Evolutionary conservation across 2,797 vertebrate species (phyloP).

Genomic region (Steatocranus sp.): DNA sequence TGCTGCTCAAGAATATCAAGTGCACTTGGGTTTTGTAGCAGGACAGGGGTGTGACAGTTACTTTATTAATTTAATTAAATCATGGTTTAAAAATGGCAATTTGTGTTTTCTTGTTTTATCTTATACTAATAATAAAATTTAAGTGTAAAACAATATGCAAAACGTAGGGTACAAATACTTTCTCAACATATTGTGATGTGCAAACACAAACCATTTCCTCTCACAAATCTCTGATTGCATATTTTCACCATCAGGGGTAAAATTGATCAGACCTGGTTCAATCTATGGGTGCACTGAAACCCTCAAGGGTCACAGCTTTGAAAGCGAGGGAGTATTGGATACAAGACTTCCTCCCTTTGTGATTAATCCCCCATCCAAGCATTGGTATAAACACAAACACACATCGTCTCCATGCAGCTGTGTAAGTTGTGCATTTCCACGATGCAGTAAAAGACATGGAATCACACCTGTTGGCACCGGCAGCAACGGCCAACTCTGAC

Average conservation of each 20-base stretch:
- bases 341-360: slow-evolving; percentile 46
- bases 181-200: not conserved
- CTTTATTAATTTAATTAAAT: not conserved
- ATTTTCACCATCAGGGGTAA: not conserved
- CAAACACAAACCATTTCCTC: not conserved
- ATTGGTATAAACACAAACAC: slow-evolving; percentile 20
- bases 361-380: slow-evolving; percentile 23
- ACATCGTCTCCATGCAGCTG: slow-evolving; percentile 43
- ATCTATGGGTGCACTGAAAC: slow-evolving; percentile 2
- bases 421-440: slow-evolving; percentile 49
- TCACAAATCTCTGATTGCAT: not conserved
- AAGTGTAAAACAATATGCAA: not conserved
- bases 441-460: slow-evolving; percentile 3
- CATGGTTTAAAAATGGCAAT: not conserved
- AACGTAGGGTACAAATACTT: not conserved
- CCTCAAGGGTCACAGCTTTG: slow-evolving; percentile 33
- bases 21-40: not conserved
- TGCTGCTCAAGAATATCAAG: not conserved
- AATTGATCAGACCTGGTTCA: slow-evolving; percentile 25
- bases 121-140: not conserved
- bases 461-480: slow-evolving; percentile 68
- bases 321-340: slow-evolving; percentile 23
- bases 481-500: slow-evolving; percentile 44
- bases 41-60: not conserved
- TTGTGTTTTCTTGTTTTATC: not conserved